Evolutionary conservation across 2,113 vertebrate genomes (phyloP).

Genomic region (Odontophorus gujanensis): DNA sequence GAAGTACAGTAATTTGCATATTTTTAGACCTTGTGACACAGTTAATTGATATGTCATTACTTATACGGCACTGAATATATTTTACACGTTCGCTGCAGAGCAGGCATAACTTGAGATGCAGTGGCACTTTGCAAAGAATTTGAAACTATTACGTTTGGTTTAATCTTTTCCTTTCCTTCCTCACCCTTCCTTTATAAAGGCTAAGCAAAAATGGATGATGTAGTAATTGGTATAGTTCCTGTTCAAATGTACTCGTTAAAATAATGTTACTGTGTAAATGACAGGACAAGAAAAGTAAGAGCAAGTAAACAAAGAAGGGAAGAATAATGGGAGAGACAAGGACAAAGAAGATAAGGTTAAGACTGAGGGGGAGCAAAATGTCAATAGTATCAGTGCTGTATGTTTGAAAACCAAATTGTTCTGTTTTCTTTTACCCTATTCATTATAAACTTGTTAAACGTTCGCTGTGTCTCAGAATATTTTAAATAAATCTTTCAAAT

Average conservation of each 20-base stretch:
- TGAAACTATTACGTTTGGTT: slow-evolving; percentile 36
- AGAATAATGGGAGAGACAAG: slow-evolving; percentile 42
- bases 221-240: slow-evolving; percentile 67
- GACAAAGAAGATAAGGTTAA: slow-evolving; percentile 60
- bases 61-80: slow-evolving; percentile 80
- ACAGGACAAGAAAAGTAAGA: slow-evolving; percentile 62
- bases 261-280: slow-evolving; percentile 74
- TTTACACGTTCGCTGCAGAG: slow-evolving; percentile 75
- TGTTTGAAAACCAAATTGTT: slow-evolving; percentile 48
- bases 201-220: slow-evolving; percentile 65
- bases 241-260: slow-evolving; percentile 73
- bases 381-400: slow-evolving; percentile 50
- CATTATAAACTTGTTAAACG: slow-evolving; percentile 70
- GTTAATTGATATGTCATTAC: slow-evolving; percentile 88
- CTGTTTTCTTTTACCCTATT: slow-evolving; percentile 47
- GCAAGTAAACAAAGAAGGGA: slow-evolving; percentile 62
- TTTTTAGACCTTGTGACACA: slow-evolving; percentile 87
- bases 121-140: slow-evolving; percentile 72
- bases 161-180: slow-evolving; percentile 54
- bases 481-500: slow-evolving; percentile 51
- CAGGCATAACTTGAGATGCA: slow-evolving; percentile 68
- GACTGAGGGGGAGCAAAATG: slow-evolving; percentile 35
- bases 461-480: slow-evolving; percentile 49
- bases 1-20: slow-evolving; percentile 88
- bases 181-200: slow-evolving; percentile 55